Conservation (phyloP, 2,797 vertebrate genomes). For the Chromobotia macracanthus region DNA sequence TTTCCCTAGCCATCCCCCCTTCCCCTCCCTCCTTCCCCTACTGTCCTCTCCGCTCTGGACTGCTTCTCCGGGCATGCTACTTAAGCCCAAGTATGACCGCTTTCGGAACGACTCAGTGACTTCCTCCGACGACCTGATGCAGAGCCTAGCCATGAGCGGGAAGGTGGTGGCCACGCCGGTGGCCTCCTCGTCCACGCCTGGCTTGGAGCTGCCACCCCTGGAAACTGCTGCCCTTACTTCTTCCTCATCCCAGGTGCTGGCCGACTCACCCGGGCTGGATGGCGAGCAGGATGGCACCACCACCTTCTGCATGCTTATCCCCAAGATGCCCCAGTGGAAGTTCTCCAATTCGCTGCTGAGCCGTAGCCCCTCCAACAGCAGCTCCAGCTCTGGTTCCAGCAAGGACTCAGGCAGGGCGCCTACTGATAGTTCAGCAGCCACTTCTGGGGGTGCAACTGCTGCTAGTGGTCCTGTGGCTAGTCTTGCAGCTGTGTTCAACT, state of each 20-base stretch:
- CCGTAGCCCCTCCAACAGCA: conserved; percentile 85
- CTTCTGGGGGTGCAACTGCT: conserved; percentile 57
- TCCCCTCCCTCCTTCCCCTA: conserved; percentile 57
- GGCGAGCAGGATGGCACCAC: conserved; percentile 88
- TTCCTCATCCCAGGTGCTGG: conserved; percentile 69
- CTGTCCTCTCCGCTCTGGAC: conserved; percentile 70
- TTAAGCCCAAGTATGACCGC: conserved; percentile 91
- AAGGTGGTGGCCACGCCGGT: conserved; percentile 81
- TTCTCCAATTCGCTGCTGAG: conserved; percentile 88
- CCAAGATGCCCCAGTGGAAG: conserved; percentile 94
- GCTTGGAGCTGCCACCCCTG: conserved; percentile 76
- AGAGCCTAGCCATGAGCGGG: conserved; percentile 85
- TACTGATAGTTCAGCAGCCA: conserved; percentile 24
- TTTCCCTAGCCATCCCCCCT: conserved; percentile 38
- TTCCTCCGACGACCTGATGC: conserved; percentile 85
- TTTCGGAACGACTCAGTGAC: conserved; percentile 89
- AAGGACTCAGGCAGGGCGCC: conserved; percentile 78
- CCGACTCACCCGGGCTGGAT: conserved; percentile 80
- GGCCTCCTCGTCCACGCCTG: conserved; percentile 72
- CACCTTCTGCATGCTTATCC: conserved; percentile 94
- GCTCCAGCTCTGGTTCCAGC: conserved; percentile 78
- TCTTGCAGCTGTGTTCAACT: conserved; percentile 85
- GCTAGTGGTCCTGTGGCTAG: conserved; percentile 78
- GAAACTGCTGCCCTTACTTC: conserved; percentile 68
- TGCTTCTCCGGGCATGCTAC: conserved; percentile 86